Conservation (phyloP, 37 sponge, comb jelly and placozoan genomes). For the Geodia barretti region DNA sequence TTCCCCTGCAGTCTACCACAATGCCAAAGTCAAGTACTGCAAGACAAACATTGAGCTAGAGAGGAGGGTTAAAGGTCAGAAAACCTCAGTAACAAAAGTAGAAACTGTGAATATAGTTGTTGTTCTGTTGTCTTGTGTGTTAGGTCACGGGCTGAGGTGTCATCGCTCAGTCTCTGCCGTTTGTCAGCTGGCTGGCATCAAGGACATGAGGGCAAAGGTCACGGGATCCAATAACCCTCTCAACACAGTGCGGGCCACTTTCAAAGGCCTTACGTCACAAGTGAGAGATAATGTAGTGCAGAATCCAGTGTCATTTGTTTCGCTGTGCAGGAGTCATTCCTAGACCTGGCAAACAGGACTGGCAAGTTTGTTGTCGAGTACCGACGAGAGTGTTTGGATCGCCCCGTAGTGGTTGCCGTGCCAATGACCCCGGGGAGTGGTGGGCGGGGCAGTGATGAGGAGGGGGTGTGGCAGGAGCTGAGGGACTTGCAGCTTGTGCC, state of each 20-base stretch:
- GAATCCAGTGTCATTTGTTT: background rate
- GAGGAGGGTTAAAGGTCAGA: constrained; percentile 57
- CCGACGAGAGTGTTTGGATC: constrained; percentile 47
- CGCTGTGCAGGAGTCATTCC: constrained; percentile 64
- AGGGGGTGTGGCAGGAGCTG: too few relatives aligned
- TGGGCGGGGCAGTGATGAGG: too few relatives aligned
- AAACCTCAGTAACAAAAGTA: background rate
- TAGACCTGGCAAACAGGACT: constrained; percentile 73
- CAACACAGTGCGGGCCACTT: constrained; percentile 80
- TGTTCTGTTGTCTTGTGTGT: background rate
- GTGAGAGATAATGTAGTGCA: constrained; percentile 3
- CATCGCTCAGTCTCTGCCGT: constrained; percentile 70
- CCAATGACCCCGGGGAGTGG: constrained; percentile 60
- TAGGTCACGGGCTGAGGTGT: constrained; percentile 75
- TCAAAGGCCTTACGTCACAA: constrained; percentile 74
- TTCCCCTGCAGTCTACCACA: constrained; percentile 75
- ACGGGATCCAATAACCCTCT: constrained; percentile 80
- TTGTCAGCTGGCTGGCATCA: constrained; percentile 79
- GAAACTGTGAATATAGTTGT: background rate
- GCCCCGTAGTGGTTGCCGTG: constrained; percentile 79
- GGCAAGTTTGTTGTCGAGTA: constrained; percentile 77
- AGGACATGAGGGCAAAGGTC: constrained; percentile 74
- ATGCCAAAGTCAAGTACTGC: constrained; percentile 60
- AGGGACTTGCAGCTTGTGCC: too few relatives aligned
- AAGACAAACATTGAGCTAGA: constrained; percentile 73